phyloP scores from a whole-genome alignment of 2,113 vertebrate species.

The Ceyx melanurus region DNA sequence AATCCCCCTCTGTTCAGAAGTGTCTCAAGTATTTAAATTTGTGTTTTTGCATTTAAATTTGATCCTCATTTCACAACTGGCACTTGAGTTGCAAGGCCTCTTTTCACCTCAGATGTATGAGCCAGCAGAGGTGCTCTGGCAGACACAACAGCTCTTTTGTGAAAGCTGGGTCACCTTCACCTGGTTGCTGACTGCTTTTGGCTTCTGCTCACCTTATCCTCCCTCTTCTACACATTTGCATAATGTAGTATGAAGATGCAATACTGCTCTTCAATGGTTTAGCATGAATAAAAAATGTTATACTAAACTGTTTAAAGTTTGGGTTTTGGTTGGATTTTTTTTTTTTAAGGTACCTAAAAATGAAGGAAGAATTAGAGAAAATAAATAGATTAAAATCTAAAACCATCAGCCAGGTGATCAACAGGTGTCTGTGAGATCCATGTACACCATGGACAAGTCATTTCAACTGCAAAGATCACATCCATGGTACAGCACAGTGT shows the following conservation, averaged over 20 bases:
- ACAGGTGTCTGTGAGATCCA: neutral
- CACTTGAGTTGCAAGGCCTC: constrained; percentile 6
- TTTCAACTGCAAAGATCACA: neutral
- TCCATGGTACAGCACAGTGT: neutral
- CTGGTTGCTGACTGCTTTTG: neutral
- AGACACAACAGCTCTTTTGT: constrained; percentile 50
- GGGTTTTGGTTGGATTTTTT: neutral
- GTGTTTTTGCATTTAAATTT: constrained; percentile 21
- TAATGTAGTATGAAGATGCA: neutral
- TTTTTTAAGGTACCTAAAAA: neutral
- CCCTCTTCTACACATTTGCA: neutral
- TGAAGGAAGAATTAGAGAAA: neutral
- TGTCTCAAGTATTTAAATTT: neutral
- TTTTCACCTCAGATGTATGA: constrained; percentile 4
- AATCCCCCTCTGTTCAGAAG: neutral
- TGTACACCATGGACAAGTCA: neutral
- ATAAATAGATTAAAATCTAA: neutral
- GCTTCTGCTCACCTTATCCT: neutral
- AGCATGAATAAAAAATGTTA: neutral
- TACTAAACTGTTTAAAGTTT: neutral
- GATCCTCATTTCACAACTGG: constrained; percentile 47
- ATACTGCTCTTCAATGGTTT: neutral
- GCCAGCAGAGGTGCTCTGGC: constrained; percentile 43
- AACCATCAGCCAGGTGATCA: neutral
- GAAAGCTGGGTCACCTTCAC: neutral